These are phyloP conservation scores for Ctenosaura bakeri DNA, from an alignment of 2,797 vertebrate species.

Conservation along the genomic window DNA sequence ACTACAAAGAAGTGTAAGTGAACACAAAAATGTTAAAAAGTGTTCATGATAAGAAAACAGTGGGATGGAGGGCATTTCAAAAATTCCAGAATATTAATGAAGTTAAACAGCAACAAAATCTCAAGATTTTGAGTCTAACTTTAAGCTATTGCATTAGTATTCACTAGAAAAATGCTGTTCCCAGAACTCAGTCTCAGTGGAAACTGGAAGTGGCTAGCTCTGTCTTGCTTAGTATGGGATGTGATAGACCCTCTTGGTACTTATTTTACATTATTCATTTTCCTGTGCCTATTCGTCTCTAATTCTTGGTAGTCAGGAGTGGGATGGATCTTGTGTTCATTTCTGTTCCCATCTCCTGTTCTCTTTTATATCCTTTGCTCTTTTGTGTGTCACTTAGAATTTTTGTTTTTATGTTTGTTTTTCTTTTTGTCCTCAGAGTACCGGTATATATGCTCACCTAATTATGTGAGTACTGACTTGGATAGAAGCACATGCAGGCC, in stretches of 20 bases:
- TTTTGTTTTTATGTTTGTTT: background rate
- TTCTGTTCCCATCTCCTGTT: background rate
- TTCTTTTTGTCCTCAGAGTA: background rate
- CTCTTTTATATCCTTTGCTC: no score
- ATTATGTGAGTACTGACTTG: no score
- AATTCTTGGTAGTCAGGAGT: background rate
- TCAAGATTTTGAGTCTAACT: background rate
- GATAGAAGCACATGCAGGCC: background rate
- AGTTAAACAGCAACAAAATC: background rate
- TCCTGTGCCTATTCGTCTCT: background rate
- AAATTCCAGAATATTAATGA: background rate
- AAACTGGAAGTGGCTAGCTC: background rate
- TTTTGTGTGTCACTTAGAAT: background rate
- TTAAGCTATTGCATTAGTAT: background rate
- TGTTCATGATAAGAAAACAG: background rate
- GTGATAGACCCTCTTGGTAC: background rate
- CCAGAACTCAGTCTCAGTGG: background rate
- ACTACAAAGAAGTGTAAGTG: background rate
- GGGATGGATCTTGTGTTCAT: background rate
- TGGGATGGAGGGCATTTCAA: background rate
- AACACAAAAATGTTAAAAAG: background rate
- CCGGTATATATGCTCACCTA: background rate
- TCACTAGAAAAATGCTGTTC: background rate
- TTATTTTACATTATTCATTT: slow-evolving; percentile 8
- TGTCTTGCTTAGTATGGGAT: background rate